Evolutionary conservation across 2,797 vertebrate genomes (phyloP), one percentile per base, ranked within the genome.

Genomic region (Staurois parvus): DNA sequence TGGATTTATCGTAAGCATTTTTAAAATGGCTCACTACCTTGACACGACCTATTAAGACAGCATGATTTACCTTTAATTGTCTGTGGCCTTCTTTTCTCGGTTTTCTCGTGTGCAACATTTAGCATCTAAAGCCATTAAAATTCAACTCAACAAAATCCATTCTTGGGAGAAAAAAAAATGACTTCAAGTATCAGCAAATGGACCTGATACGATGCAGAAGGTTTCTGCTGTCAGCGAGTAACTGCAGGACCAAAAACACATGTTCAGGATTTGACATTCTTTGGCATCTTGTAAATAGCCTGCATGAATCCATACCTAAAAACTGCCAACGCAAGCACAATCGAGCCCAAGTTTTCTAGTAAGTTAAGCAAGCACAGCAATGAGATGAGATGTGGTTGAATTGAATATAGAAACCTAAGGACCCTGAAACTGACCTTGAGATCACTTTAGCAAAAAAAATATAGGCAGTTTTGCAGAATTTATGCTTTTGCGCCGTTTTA

Each of bases 211-310:
- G 91, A 90, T 91, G 90, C 90, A 92, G 90, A 92, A 91, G 92
- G 90, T 93, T 93, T 95, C 91, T 91, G 91, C 92, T 93, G 92
- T 94, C 91, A 93, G 91, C 92, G 91, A 93, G 92, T 90, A 92
- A 91, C 89, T 87, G 83, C 88, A 87, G 91, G 91, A 93, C 91
- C 93, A 93, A 94, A n/a, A 94, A 93, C 91, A 92, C 93, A 91
- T 91, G 92, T 92, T 93, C 90, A 89, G 77, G 88, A 93, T 92
- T 93, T 95, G 94, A 95, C 93, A 95, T 92, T 91, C 90, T 90
- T 92, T 94, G 94, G 93, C 93, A 94, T 93, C 94, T 95, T 93
- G 91, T 93, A 94, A 94, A 95, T 94, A 93, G 94, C 91, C 92
- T 93, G 88, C 89, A 89, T 86, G 81, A 94, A 93, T 93, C 93